Conservation (phyloP, 2,113 vertebrate genomes). For the Pteruthius melanotis region DNA sequence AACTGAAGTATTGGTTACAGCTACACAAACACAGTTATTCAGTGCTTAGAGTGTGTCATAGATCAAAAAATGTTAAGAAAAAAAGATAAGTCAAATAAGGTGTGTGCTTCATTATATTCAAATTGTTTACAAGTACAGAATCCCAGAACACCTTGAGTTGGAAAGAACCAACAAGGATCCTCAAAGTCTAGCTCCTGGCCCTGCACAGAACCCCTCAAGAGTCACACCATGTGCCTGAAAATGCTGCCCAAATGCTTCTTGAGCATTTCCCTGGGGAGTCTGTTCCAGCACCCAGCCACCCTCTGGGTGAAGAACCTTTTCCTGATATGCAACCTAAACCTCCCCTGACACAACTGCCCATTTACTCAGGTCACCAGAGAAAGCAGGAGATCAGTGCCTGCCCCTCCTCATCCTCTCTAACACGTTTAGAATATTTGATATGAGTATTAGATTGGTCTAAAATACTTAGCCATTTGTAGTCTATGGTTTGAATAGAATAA, state of each 20-base stretch:
- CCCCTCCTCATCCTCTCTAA: neutral
- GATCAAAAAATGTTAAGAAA: neutral
- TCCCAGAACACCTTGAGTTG: neutral
- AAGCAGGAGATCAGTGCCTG: neutral
- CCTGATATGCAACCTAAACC: neutral
- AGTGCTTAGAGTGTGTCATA: neutral
- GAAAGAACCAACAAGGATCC: neutral
- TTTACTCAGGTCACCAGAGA: neutral
- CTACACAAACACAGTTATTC: neutral
- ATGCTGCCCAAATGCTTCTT: neutral
- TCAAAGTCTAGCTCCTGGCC: neutral
- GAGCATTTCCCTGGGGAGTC: neutral
- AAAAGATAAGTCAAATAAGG: neutral
- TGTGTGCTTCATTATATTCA: neutral
- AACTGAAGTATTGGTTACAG: neutral
- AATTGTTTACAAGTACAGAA: neutral
- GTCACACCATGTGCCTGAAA: neutral
- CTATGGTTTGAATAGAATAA: neutral
- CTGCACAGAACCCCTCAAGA: neutral
- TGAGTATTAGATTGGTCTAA: neutral
- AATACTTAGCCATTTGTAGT: neutral
- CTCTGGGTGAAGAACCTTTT: neutral
- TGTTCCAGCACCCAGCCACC: neutral
- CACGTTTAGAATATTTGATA: neutral
- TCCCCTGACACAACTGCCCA: neutral